Percentiles rank a stretch among this genome's conserved stretches.
These are phyloP conservation scores for Calliopsis andreniformis DNA, from an alignment of 1,140 invertebrate species.

Conservation along the genomic window DNA sequence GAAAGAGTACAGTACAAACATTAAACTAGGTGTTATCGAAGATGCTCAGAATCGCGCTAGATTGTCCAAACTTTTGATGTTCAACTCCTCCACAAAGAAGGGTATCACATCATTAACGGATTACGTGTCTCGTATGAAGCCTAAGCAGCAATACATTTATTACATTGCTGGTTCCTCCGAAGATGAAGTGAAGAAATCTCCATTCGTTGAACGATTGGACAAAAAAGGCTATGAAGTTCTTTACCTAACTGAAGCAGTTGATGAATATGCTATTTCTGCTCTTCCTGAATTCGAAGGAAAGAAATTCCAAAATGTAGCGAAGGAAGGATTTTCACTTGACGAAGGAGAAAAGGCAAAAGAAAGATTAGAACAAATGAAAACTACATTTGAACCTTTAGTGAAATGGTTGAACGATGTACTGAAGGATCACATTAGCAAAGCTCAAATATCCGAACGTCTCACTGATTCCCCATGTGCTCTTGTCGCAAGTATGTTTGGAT, in stretches of 20 bases:
- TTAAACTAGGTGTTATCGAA: constrained; percentile 98
- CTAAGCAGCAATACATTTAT: constrained; percentile 98
- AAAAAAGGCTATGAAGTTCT: constrained; percentile 98
- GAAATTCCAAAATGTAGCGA: constrained; percentile 99
- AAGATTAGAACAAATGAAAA: constrained; percentile 90
- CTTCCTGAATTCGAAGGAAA: constrained; percentile 99
- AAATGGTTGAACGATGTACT: constrained; percentile 96
- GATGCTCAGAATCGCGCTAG: constrained; percentile 97
- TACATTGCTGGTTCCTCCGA: constrained; percentile 96
- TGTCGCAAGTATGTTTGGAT: constrained; percentile 97
- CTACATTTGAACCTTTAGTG: constrained; percentile 93
- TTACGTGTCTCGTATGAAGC: constrained; percentile 98
- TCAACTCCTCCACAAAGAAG: constrained; percentile 91
- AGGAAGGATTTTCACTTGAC: constrained; percentile 96
- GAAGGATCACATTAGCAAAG: constrained; percentile 92
- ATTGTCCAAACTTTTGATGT: constrained; percentile 96
- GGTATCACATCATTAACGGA: constrained; percentile 89
- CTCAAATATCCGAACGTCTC: constrained; percentile 93
- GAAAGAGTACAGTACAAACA: constrained; percentile 99
- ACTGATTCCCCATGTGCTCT: constrained; percentile 97
- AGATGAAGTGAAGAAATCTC: constrained; percentile 95
- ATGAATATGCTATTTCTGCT: constrained; percentile 98
- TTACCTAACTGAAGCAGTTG: constrained; percentile 97
- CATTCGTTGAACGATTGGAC: constrained; percentile 96
- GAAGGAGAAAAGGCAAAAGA: constrained; percentile 92